Base-by-base conservation (phyloP, 2,888 invertebrate species). In the Synergus japonicus region DNA sequence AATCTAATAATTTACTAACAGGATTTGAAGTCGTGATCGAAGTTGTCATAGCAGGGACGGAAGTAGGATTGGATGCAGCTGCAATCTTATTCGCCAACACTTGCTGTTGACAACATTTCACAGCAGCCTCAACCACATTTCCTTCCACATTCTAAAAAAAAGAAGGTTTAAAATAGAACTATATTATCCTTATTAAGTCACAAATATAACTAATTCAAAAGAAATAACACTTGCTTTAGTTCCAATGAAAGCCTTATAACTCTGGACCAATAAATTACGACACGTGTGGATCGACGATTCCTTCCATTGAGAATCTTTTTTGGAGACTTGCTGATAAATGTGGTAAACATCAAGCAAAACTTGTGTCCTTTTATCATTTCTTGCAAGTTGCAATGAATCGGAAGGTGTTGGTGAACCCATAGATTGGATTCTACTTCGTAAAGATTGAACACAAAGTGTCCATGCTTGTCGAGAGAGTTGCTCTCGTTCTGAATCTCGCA, bases 401-500 rank as follows among this genome's bases (percentile, higher is more conserved):
- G 85, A 78, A 2, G 88, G 83, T 76, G 85, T 87, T 7, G 85
- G 89, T 9, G 89, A 89, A 7, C 91, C 86, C 81, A 93, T 87
- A 67, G 92, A 90, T 60, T 94, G 94, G 29, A 95, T 93, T 87
- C 94, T 94, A 5, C 94, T 94, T 83, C 95, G 94, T 82, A 96
- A 92, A 58, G 96, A 95, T 89, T 96, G 96, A 10, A 95, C 93
- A 85, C 96, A 96, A 83, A 96, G 94, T 0, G 95, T 95, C 82
- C 96, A 94, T 0, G 98, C 97, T 92, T 96, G 96, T 79, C 96
- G 95, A 0, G 96, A 96, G 79, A 97, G 93, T 87, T 96, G 96
- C 86, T 96, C 95, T 79, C 98, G 94, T 90, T 98, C 98, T 1
- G 95, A 94, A 90, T 98, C 97, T 58, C 97, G 94, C 80, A 98